A percentile compares a stretch with the other conserved stretches of the same genome.
Evolutionary conservation across 2,888 invertebrate species (phyloP).

Genomic region (Zeuzera pyrina): DNA sequence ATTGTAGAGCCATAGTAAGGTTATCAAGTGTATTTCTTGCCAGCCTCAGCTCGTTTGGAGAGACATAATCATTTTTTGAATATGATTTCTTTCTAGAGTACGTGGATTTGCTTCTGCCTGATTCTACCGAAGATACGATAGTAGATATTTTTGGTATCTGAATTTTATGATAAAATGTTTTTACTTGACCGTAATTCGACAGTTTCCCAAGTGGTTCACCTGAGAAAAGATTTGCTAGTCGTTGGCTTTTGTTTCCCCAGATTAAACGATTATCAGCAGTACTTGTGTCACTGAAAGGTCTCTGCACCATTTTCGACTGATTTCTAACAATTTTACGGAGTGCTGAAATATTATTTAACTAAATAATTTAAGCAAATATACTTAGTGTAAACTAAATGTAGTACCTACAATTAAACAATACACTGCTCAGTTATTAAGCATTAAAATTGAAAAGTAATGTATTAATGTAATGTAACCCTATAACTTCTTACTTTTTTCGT

Average conservation of each 20-base stretch:
- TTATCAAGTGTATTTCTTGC: constrained; percentile 29
- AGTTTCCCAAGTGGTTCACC: constrained; percentile 14
- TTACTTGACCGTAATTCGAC: constrained; percentile 24
- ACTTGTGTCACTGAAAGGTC: constrained; percentile 40
- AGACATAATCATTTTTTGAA: constrained; percentile 17
- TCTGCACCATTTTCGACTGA: constrained; percentile 58
- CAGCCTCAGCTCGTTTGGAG: constrained; percentile 28
- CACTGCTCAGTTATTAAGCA: no score
- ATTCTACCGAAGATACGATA: constrained; percentile 29
- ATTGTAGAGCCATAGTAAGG: constrained; percentile 11
- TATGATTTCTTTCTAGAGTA: no score
- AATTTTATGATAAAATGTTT: constrained; percentile 30
- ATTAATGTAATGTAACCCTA: no score
- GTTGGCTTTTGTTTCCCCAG: constrained; percentile 13
- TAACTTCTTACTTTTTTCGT: no score
- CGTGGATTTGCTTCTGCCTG: constrained; percentile 24
- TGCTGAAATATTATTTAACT: constrained; percentile 32
- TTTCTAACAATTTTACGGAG: constrained; percentile 56
- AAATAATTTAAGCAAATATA: constrained; percentile 6
- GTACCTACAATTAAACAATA: no score
- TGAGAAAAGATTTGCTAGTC: constrained; percentile 12
- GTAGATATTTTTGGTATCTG: constrained; percentile 40
- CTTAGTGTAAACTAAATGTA: no score
- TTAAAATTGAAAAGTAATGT: no score
- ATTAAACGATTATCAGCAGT: constrained; percentile 7